These are phyloP conservation scores for Echeneis naucrates DNA, from an alignment of 2,797 vertebrate species.

Conservation along the genomic window DNA sequence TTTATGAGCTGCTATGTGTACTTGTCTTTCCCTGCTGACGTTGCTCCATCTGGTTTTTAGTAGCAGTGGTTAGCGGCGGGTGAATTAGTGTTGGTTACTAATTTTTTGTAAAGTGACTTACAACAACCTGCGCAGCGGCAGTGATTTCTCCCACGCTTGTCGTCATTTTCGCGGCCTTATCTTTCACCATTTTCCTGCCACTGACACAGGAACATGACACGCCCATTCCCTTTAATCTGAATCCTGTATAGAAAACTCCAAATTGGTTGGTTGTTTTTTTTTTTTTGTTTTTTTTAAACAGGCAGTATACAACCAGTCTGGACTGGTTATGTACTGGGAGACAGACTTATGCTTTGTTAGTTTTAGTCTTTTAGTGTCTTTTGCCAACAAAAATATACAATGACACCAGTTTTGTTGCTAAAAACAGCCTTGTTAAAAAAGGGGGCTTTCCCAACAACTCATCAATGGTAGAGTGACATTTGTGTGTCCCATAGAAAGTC, in stretches of 20 bases:
- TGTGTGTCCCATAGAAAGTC: conserved; percentile 50
- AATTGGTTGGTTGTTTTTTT: background rate
- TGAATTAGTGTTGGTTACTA: background rate
- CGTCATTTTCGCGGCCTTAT: background rate
- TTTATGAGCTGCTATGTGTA: too few relatives aligned
- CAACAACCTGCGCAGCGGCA: conserved; percentile 2
- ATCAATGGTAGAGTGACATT: conserved; percentile 28
- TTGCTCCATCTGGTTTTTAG: background rate
- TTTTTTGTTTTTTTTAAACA: background rate
- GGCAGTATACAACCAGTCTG: background rate
- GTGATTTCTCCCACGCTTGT: background rate
- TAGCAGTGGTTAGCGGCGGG: background rate
- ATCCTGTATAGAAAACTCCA: conserved; percentile 19
- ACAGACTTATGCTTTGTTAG: background rate
- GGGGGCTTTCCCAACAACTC: background rate
- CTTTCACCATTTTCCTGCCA: conserved; percentile 18
- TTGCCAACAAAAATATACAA: background rate
- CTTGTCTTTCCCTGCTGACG: too few relatives aligned
- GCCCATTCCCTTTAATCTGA: conserved; percentile 39
- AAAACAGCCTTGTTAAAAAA: background rate
- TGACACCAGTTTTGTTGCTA: background rate
- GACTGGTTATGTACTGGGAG: too few relatives aligned
- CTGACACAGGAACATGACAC: conserved; percentile 39
- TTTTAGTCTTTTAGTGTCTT: background rate
- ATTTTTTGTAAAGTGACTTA: conserved; percentile 13